phyloP scores from a whole-genome alignment of 2,797 vertebrate genomes.

The Amblyraja radiata region DNA sequence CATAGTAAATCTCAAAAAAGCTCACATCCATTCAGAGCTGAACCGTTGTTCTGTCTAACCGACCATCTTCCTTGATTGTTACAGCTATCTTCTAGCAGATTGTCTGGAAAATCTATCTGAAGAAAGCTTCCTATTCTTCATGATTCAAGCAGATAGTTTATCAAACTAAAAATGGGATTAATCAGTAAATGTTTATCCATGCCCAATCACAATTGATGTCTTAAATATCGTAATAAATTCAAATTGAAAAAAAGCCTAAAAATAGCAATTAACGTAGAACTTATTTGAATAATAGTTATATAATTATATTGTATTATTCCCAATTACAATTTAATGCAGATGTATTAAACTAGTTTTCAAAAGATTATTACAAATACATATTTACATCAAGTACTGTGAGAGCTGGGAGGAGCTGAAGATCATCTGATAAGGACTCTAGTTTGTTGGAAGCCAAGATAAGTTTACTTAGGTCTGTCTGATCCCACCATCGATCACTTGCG shows the following conservation, averaged over 20 bases:
- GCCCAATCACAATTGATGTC: not conserved
- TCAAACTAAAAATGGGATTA: not conserved
- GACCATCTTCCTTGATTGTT: not conserved
- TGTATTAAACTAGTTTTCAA: not conserved
- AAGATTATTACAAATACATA: conserved; percentile 38
- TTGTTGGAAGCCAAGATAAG: conserved; percentile 85
- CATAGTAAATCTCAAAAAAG: not conserved
- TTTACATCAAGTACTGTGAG: conserved; percentile 81
- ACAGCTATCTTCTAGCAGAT: not conserved
- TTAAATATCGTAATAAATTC: not conserved
- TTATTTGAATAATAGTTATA: not conserved
- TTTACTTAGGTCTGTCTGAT: conserved; percentile 85
- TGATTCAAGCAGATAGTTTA: not conserved
- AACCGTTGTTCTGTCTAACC: not conserved
- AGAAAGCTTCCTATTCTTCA: not conserved
- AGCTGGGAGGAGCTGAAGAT: conserved; percentile 72
- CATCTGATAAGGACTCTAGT: conserved; percentile 72
- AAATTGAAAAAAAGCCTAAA: not conserved
- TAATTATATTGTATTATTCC: not conserved
- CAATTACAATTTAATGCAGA: not conserved
- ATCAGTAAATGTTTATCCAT: not conserved
- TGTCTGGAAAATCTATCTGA: not conserved
- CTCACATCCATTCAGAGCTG: not conserved
- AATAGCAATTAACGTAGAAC: not conserved
- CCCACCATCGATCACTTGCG: conserved; percentile 84